Base-by-base conservation (phyloP, 1,140 invertebrate genomes). In the Habropoda laboriosa region DNA sequence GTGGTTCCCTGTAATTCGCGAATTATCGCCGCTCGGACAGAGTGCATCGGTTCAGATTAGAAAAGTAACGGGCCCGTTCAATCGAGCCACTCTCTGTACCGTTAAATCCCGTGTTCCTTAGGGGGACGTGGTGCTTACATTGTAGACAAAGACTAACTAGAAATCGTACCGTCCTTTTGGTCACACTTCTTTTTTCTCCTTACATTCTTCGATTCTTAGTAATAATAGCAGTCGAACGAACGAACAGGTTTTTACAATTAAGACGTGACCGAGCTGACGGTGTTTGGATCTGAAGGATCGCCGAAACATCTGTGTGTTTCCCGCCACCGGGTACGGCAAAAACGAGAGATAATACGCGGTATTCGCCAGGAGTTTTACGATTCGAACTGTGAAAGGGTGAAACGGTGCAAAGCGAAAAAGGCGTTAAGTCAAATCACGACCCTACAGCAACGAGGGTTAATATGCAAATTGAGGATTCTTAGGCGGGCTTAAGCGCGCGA, bases 341-440 rank as follows among this genome's bases (percentile, higher is more conserved):
- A 45, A 49, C 60, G 53, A 12, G 21, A 60, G 67, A 68, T 77
- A 83, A 75, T 78, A 51, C 57, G 67, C 66, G 72, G n/a, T 63
- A 82, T 82, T 82, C 79, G 85, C 72, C 66, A 64, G 49, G 55
- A 64, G 38, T 82, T 81, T 75, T 57, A 74, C 61, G 81, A 80
- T 86, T 87, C 64, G 42, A 38, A 58, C 21, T 8, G 60, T 30
- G 58, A 40, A 63, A 57, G 81, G 71, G 68, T n/a, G 73, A 74
- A 72, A 55, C 51, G 66, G 49, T 42, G 86, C n/a, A 81, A 80
- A 81, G 85, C 90, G 88, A 90, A 92, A n/a, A 92, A 91, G 90
- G 89, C 90, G 90, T 92, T 91, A 92, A 92, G 91, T 91, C 90
- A 89, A 87, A 89, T 88, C 83, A 86, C 85, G 82, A 90, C 86